Conservation (phyloP, 2,113 vertebrate species). For the Nettapus auritus region DNA sequence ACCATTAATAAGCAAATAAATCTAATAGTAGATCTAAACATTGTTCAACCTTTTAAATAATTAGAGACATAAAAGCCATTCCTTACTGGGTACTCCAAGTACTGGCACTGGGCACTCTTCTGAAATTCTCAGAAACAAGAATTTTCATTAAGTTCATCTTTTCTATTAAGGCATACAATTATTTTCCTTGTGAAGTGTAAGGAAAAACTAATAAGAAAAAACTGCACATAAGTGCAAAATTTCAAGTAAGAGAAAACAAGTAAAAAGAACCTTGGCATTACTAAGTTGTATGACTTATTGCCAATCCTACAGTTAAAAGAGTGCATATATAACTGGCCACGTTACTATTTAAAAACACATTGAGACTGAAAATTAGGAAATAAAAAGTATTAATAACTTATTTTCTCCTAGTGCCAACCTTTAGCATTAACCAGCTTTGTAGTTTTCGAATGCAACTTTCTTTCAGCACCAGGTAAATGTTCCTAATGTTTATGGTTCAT, state of each 20-base stretch:
- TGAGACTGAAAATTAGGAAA: background rate
- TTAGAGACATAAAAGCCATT: background rate
- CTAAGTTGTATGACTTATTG: background rate
- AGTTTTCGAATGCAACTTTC: background rate
- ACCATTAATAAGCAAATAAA: background rate
- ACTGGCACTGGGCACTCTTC: background rate
- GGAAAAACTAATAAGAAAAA: background rate
- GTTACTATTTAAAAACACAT: background rate
- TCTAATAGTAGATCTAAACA: background rate
- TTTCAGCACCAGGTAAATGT: background rate
- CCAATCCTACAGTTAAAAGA: background rate
- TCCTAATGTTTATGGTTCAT: background rate
- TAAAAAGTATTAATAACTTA: background rate
- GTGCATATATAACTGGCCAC: background rate
- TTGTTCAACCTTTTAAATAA: background rate
- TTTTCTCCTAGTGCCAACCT: background rate
- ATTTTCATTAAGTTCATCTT: background rate
- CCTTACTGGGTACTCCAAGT: background rate
- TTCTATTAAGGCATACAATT: background rate
- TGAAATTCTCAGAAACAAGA: background rate
- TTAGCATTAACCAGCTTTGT: background rate
- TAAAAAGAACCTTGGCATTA: background rate
- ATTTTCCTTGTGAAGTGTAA: background rate
- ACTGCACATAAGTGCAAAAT: background rate
- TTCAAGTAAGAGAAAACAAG: background rate